Percentiles rank a stretch among this genome's conserved stretches.
Conservation (phyloP, 2,888 invertebrate species). For the Lasioglossum pauxillum region DNA sequence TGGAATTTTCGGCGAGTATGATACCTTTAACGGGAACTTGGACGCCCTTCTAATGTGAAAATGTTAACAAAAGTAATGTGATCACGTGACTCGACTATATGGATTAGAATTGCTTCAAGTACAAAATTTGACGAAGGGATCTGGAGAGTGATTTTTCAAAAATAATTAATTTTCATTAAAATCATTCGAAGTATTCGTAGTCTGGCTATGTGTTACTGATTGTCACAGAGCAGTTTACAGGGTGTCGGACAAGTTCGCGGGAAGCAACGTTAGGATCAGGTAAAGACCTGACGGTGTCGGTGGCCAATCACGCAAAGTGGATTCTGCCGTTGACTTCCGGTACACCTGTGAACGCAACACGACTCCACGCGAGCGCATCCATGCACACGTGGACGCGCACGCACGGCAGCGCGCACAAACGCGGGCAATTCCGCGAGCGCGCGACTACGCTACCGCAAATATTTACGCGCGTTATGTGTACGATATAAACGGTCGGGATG, state of each 20-base stretch:
- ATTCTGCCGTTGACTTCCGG: slow-evolving; percentile 63
- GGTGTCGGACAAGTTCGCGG: slow-evolving; percentile 41
- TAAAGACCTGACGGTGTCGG: slow-evolving; percentile 70
- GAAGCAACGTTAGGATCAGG: slow-evolving; percentile 45
- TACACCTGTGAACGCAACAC: slow-evolving; percentile 30
- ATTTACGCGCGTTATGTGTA: slow-evolving; percentile 49
- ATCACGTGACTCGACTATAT: too few species aligned
- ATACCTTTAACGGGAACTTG: background rate
- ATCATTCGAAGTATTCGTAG: too few species aligned
- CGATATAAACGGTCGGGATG: slow-evolving; percentile 38
- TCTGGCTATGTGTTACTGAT: background rate
- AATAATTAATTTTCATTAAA: too few species aligned
- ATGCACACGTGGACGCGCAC: background rate
- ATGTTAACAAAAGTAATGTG: background rate
- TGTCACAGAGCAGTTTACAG: background rate
- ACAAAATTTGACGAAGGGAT: background rate
- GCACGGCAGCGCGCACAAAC: slow-evolving; percentile 2
- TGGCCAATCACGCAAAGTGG: slow-evolving; percentile 78
- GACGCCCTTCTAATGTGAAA: background rate
- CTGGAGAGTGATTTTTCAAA: background rate
- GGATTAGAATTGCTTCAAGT: background rate
- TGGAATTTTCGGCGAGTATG: background rate
- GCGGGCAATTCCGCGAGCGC: slow-evolving; percentile 15
- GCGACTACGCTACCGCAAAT: slow-evolving; percentile 36
- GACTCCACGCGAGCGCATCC: slow-evolving; percentile 26